Percentiles rank a stretch among this genome's conserved stretches.
Evolutionary conservation across 2,797 vertebrate species (phyloP).

Genomic region (Smutsia gigantea): DNA sequence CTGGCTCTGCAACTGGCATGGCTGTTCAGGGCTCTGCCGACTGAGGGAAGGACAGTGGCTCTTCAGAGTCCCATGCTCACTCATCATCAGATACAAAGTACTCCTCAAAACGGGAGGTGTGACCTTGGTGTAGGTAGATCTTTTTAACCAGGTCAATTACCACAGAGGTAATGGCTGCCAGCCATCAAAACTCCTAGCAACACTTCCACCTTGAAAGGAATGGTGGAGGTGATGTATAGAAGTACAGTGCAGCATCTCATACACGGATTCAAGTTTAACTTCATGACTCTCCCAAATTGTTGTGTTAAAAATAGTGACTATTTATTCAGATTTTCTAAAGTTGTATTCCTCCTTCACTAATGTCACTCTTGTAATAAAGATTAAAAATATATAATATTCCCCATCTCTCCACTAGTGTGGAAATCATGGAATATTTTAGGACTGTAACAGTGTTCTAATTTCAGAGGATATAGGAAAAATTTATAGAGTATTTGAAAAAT

Average conservation of each 20-base stretch:
- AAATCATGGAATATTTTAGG: not conserved
- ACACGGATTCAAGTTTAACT: not conserved
- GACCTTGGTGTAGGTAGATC: accelerated
- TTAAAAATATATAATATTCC: not conserved
- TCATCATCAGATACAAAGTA: not conserved
- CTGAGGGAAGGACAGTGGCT: not conserved
- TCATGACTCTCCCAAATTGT: not conserved
- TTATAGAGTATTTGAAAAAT: not conserved
- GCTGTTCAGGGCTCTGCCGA: not conserved
- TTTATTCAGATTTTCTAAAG: not conserved
- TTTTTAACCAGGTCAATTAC: not conserved
- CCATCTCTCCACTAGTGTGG: not conserved
- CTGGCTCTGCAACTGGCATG: accelerated
- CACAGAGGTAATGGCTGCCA: not conserved
- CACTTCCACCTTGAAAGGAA: not conserved
- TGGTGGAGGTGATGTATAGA: accelerated
- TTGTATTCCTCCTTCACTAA: not conserved
- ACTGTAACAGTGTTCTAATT: not conserved
- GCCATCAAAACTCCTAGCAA: not conserved
- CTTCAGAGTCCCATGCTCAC: too few species aligned
- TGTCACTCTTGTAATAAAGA: not conserved
- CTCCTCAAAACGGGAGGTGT: not conserved
- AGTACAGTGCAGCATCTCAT: not conserved
- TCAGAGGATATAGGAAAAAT: not conserved
- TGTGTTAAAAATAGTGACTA: not conserved